Evolutionary conservation across 2,888 invertebrate species (phyloP), one percentile per base, ranked within the genome.

Genomic region (Eulithis prunata): DNA sequence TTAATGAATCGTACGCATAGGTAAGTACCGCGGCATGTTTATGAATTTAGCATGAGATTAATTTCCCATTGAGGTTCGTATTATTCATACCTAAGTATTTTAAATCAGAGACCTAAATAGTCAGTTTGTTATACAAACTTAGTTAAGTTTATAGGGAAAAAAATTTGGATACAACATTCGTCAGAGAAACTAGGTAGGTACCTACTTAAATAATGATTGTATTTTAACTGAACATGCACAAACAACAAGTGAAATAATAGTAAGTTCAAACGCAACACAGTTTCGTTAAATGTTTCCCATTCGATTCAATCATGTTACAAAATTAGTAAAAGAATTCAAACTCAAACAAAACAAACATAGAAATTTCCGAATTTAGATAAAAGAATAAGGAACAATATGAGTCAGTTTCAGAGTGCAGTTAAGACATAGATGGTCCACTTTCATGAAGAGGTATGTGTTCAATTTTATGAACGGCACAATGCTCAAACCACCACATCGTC

Each of bases 351-450:
- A 68, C 70, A 70, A 69, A 74, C 64, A 71, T 1, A 61, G 51
- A 54, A 65, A 62, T 54, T 49, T 56, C 43, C 56, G 58, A 62
- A 67, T 62, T 64, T 68, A 71, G 71, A 76, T 71, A 75, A 72
- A 74, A 78, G 73, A 75, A 76, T 49, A 78, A 77, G 79, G 12
- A 85, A 73, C 60, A 60, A 56, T 60, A 83, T 88, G 90, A 91
- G 89, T 90, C 89, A 90, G 91, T 88, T 90, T 90, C 89, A 86
- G 87, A 89, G 92, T 91, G 91, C 91, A 87, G 89, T 90, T 90
- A 91, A 85, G 88, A 90, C 89, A 87, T 83, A 82, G 78, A 86
- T 87, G 89, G 85, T 77, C 81, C 81, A 84, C 76, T 81, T 82
- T 87, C 77, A 86, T 88, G 87, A 86, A 87, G 83, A 88, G 81